Base-by-base conservation (phyloP, 2,888 invertebrate genomes). In the Xestia xanthographa region DNA sequence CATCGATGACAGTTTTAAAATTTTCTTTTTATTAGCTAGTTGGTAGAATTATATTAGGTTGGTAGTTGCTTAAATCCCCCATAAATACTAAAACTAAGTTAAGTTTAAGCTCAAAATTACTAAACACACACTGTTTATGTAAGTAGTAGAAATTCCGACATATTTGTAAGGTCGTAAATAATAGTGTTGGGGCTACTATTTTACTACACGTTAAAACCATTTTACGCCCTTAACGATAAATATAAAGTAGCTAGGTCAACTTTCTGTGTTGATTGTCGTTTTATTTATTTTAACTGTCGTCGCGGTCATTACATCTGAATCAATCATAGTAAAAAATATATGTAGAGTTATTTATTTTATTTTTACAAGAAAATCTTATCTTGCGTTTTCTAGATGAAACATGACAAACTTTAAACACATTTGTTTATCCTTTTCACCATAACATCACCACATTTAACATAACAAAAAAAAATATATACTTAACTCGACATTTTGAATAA, bases 101-200 rank as follows among this genome's bases (percentile, higher is more conserved):
- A 26, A 22, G 1, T 60, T 65, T 43, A 66, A 29, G 38, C 29
- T 29, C n/a, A 45, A 66, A 45, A 20, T 60, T 71, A 45, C 26
- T 26, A n/a, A 63, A 63, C 20, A 65, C 38, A 34, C 12, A 14
- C 20, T 26, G 20, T 58, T 50, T 56, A 48, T n/a, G 29, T 41
- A n/a, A n/a, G n/a, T n/a, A 41, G 41, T 22, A 45, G 45, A 66
- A 34, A 66, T 80, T 79, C n/a, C 45, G 29, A 29, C 62, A 67
- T 45, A 66, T 66, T 66, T 41, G 53, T 41, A 45, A 48, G 53
- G 41, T 56, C 62, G n/a, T 80, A 66, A 80, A 80, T 80, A 66
- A 66, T 12, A 80, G 17, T 48, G 17, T 80, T 53, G 2, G 43
- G 12, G 45, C 29, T 41, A 66, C 26, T 12, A 41, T 53, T 66